Evolutionary conservation across 2,888 invertebrate genomes (phyloP).

Genomic region (Andrena dorsata): DNA sequence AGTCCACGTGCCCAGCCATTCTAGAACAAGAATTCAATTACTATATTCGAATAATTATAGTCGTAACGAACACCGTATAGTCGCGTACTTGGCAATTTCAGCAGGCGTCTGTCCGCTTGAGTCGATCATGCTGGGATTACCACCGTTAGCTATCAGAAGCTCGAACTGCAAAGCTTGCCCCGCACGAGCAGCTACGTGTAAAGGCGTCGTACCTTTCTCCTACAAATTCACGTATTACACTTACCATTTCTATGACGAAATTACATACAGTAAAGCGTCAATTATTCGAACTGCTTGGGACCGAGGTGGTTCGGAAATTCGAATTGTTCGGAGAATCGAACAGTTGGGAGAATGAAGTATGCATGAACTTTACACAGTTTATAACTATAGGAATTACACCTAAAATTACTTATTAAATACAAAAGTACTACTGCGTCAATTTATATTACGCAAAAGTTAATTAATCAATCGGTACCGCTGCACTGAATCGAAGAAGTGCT

Average conservation of each 20-base stretch:
- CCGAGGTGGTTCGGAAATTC: too few relatives aligned
- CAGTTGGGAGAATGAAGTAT: too few relatives aligned
- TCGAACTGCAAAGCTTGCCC: slow-evolving; percentile 97
- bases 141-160: slow-evolving; percentile 96
- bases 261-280: too few relatives aligned
- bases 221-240: slow-evolving; percentile 81
- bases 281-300: too few relatives aligned
- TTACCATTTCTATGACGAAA: not conserved
- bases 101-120: slow-evolving; percentile 90
- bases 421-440: too few relatives aligned
- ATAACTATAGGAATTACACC: too few relatives aligned
- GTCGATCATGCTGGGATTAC: slow-evolving; percentile 95
- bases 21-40: slow-evolving; percentile 81
- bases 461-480: too few relatives aligned
- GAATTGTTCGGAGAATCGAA: too few relatives aligned
- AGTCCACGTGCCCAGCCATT: slow-evolving; percentile 91
- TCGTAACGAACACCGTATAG: not conserved
- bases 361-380: too few relatives aligned
- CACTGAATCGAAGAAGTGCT: too few relatives aligned
- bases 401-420: too few relatives aligned
- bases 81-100: slow-evolving; percentile 88
- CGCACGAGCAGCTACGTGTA: slow-evolving; percentile 97
- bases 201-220: slow-evolving; percentile 96
- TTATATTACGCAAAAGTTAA: too few relatives aligned
- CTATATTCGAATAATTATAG: not conserved